phyloP scores from a whole-genome alignment of 2,113 vertebrate species.

The Glaucidium brasilianum region DNA sequence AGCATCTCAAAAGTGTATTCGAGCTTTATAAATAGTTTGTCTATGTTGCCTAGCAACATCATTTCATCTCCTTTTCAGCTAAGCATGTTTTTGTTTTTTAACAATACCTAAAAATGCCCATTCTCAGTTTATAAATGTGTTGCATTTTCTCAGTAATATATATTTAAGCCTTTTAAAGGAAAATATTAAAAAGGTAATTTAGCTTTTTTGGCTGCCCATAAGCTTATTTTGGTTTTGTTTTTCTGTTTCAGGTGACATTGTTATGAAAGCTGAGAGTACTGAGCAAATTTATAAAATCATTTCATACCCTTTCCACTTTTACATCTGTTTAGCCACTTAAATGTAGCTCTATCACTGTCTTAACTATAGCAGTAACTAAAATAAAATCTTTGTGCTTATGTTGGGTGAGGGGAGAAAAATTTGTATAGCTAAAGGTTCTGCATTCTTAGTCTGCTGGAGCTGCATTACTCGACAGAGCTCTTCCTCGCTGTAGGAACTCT shows the following conservation, averaged over 20 bases:
- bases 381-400: not conserved
- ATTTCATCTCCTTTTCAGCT: not conserved
- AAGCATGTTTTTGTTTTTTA: not conserved
- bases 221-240: not conserved
- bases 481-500: not conserved
- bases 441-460: not conserved
- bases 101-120: not conserved
- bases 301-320: not conserved
- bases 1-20: conserved; percentile 33
- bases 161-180: not conserved
- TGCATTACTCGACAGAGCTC: not conserved
- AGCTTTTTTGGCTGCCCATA: not conserved
- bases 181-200: not conserved
- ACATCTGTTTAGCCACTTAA: not conserved
- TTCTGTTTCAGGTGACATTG: not conserved
- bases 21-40: conserved; percentile 62
- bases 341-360: not conserved
- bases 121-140: not conserved
- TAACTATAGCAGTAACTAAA: not conserved
- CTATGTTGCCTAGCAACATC: conserved; percentile 45
- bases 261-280: not conserved
- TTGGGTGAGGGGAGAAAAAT: not conserved
- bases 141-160: not conserved
- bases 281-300: not conserved
- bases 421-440: not conserved